A percentile compares a stretch with the other conserved stretches of the same genome.
These are phyloP conservation scores for Speoplatyrhinus poulsoni DNA, from an alignment of 2,113 vertebrate genomes.

Conservation along the genomic window DNA sequence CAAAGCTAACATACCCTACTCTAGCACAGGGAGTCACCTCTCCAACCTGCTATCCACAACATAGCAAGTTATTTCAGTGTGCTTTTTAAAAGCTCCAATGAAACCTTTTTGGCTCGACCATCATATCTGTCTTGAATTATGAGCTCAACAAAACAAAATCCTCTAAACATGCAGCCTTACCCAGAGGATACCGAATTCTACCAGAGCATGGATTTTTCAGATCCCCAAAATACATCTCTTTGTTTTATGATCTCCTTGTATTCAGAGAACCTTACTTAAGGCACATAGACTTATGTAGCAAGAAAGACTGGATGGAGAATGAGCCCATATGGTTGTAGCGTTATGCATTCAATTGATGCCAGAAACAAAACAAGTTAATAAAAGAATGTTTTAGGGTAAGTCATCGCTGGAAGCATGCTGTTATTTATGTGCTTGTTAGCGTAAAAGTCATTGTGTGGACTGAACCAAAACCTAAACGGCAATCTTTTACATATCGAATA, in stretches of 20 bases:
- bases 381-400: conserved; percentile 2
- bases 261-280: conserved; percentile 43
- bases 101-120: conserved; percentile 65
- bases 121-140: conserved; percentile 77
- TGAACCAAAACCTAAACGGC: background rate
- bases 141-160: conserved; percentile 76
- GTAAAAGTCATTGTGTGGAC: background rate
- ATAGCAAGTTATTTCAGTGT: conserved; percentile 36
- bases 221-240: conserved; percentile 64
- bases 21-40: conserved; percentile 36
- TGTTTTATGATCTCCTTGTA: conserved; percentile 60
- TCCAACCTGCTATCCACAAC: conserved; percentile 40
- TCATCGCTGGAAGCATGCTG: background rate
- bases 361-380: background rate
- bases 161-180: conserved; percentile 67
- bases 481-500: background rate
- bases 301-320: conserved; percentile 27
- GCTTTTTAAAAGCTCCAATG: conserved; percentile 56
- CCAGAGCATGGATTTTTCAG: conserved; percentile 49
- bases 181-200: conserved; percentile 65
- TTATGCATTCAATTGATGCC: conserved; percentile 18
- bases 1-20: conserved; percentile 40
- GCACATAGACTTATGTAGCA: conserved; percentile 45
- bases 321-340: conserved; percentile 21
- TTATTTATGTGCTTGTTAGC: conserved; percentile 4